Evolutionary conservation across 35 echinoderm and acorn worm species (phyloP).

Genomic region (Anneissia japonica): DNA sequence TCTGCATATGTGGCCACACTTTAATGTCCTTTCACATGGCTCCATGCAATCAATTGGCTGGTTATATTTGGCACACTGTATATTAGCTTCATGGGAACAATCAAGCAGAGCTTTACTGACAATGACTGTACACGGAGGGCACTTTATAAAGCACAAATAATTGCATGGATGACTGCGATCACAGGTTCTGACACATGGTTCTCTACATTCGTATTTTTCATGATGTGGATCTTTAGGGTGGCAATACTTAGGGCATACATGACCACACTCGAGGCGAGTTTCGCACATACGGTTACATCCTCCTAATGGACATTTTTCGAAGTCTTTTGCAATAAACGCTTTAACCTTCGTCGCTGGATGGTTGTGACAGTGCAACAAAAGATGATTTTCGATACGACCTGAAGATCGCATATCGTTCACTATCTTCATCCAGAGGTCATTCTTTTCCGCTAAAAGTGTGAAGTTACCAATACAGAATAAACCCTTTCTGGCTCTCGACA

Average conservation of each 20-base stretch:
- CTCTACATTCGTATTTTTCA: constrained; percentile 10
- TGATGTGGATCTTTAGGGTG: constrained; percentile 42
- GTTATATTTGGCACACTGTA: background rate
- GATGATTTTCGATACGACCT: constrained; percentile 2
- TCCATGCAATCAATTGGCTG: background rate
- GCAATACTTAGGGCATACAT: constrained; percentile 51
- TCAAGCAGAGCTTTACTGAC: background rate
- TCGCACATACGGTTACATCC: constrained; percentile 55
- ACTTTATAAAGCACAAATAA: background rate
- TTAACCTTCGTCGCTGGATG: constrained; percentile 32
- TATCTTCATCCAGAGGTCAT: constrained; percentile 47
- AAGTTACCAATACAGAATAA: constrained; percentile 71
- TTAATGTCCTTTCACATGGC: constrained; percentile 3
- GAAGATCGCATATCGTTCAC: background rate
- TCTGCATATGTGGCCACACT: background rate
- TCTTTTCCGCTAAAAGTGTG: constrained; percentile 35
- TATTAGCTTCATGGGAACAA: constrained; percentile 1
- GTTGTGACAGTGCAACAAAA: constrained; percentile 40
- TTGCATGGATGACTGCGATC: background rate
- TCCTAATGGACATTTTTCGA: constrained; percentile 33
- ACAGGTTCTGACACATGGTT: constrained; percentile 5
- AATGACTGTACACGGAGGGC: too few species aligned
- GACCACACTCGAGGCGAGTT: constrained; percentile 61
- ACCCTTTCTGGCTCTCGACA: constrained; percentile 56
- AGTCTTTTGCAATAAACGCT: constrained; percentile 30